Conservation (phyloP, 2,888 invertebrate species). For the Yponomeuta evonymella region DNA sequence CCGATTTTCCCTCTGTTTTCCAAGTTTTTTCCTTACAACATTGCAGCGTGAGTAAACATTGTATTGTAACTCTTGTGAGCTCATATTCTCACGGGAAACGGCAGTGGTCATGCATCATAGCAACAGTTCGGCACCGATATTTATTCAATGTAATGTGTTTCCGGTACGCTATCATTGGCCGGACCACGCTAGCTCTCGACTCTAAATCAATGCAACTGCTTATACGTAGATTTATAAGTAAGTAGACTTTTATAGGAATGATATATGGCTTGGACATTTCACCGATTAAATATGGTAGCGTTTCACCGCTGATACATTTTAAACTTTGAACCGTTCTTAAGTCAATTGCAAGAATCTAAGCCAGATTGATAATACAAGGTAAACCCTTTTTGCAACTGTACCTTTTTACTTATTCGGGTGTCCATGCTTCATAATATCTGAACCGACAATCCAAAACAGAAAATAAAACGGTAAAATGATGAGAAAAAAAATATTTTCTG, state of each 20-base stretch:
- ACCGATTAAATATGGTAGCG: too few species aligned
- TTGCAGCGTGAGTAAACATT: not conserved
- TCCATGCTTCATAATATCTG: too few species aligned
- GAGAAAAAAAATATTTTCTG: too few species aligned
- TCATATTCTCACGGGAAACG: constrained; percentile 19
- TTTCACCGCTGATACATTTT: too few species aligned
- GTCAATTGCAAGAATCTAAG: not conserved
- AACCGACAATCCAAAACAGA: too few species aligned
- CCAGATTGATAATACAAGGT: too few species aligned
- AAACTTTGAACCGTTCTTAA: not conserved
- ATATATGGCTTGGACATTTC: too few species aligned
- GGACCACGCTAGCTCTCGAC: not conserved
- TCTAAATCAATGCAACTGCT: not conserved
- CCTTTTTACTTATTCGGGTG: too few species aligned
- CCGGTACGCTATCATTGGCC: constrained; percentile 10
- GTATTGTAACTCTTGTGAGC: not conserved
- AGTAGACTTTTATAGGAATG: not conserved
- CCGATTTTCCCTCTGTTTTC: too few species aligned
- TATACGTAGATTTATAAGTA: not conserved
- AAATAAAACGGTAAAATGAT: too few species aligned
- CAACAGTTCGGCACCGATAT: constrained; percentile 10
- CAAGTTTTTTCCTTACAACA: not conserved
- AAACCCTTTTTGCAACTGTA: too few species aligned
- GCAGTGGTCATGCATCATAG: constrained; percentile 11
- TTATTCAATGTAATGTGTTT: constrained; percentile 16